Percentiles rank a stretch among this genome's conserved stretches.
These are phyloP conservation scores for Brenthis ino DNA, from an alignment of 2,888 invertebrate species.

Conservation along the genomic window DNA sequence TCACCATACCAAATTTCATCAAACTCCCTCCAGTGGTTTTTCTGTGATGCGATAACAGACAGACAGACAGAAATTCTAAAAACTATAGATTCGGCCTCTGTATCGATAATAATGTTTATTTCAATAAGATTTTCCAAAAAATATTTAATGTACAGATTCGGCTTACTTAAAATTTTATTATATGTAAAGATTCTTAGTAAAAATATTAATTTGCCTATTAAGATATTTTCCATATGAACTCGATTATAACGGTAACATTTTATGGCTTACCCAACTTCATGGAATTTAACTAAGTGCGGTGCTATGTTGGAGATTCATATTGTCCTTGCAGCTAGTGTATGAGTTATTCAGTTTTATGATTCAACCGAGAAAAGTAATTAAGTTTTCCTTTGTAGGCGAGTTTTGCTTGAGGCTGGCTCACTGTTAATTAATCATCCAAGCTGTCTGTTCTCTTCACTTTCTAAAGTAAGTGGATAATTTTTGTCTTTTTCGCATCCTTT, in stretches of 20 bases:
- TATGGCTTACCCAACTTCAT: slow-evolving; percentile 1
- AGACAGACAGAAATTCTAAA: too few relatives aligned
- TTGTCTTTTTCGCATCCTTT: slow-evolving; percentile 67
- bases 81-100: too few relatives aligned
- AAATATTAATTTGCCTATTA: too few relatives aligned
- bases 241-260: slow-evolving; percentile 1
- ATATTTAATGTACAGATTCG: too few relatives aligned
- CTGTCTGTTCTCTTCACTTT: slow-evolving; percentile 62
- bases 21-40: too few relatives aligned
- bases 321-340: slow-evolving; percentile 46
- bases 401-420: slow-evolving; percentile 65
- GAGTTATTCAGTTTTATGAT: slow-evolving; percentile 73
- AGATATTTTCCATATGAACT: too few relatives aligned
- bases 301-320: neutral
- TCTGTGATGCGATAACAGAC: too few relatives aligned
- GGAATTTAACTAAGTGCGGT: slow-evolving; percentile 9
- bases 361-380: slow-evolving; percentile 74
- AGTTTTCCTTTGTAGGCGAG: slow-evolving; percentile 65
- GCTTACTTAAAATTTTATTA: too few relatives aligned
- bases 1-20: too few relatives aligned
- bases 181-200: too few relatives aligned
- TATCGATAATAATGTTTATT: too few relatives aligned
- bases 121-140: too few relatives aligned
- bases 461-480: slow-evolving; percentile 67
- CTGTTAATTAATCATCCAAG: slow-evolving; percentile 73